phyloP scores from a whole-genome alignment of 2,797 vertebrate species.

The Myotis planiceps region DNA sequence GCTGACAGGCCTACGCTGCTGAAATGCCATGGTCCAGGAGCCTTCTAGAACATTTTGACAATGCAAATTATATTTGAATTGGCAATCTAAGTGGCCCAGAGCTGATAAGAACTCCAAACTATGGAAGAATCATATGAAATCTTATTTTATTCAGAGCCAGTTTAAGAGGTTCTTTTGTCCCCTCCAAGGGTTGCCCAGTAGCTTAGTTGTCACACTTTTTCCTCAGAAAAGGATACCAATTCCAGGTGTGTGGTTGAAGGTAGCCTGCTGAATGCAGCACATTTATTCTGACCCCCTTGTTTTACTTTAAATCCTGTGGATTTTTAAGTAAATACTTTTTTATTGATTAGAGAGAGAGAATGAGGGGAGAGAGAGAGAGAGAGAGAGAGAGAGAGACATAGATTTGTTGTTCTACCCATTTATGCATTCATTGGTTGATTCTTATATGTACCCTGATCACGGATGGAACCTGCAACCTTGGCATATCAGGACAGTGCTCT shows the following conservation, averaged over 20 bases:
- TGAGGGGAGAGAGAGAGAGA: neutral
- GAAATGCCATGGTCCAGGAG: neutral
- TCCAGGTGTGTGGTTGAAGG: neutral
- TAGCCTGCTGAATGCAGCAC: neutral
- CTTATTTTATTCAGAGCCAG: neutral
- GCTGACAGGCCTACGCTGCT: neutral
- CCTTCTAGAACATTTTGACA: slow-evolving; percentile 44
- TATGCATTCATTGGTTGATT: neutral
- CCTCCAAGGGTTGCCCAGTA: neutral
- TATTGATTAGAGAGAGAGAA: neutral
- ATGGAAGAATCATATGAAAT: neutral
- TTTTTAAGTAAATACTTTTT: neutral
- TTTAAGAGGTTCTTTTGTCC: neutral
- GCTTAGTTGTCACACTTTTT: neutral
- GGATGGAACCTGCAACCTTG: neutral
- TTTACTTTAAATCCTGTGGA: neutral
- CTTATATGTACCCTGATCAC: neutral
- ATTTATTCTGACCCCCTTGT: neutral
- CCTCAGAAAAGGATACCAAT: neutral
- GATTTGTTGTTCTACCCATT: neutral
- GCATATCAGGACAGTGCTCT: neutral
- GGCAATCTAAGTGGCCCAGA: neutral
- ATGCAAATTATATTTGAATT: neutral
- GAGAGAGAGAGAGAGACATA: neutral
- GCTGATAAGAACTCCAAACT: neutral